Percentiles rank a stretch among this genome's conserved stretches.
These are phyloP conservation scores for Ichneumon xanthorius DNA, from an alignment of 2,888 invertebrate species.

Conservation along the genomic window DNA sequence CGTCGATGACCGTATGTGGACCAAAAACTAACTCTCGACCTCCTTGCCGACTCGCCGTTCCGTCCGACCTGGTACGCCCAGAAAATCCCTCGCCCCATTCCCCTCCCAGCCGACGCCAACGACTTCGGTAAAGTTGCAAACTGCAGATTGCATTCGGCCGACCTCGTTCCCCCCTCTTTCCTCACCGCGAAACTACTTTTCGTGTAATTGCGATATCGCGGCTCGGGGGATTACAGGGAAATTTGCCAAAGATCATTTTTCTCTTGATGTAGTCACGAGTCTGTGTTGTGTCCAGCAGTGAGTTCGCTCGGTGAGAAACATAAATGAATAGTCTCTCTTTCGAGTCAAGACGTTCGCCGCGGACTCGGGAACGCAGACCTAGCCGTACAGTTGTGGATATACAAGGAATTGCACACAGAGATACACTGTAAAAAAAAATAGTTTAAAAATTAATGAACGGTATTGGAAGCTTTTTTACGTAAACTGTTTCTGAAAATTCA, in stretches of 20 bases:
- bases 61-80: slow-evolving; percentile 42
- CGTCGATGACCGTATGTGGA: slow-evolving; percentile 58
- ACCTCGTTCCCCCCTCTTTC: slow-evolving; percentile 41
- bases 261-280: background rate
- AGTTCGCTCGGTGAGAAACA: background rate
- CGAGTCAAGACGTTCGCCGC: background rate
- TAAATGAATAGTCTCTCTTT: background rate
- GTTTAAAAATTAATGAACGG: too few species aligned
- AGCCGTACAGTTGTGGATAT: too few species aligned
- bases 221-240: background rate
- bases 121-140: slow-evolving; percentile 75
- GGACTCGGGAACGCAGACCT: too few species aligned
- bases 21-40: slow-evolving; percentile 53
- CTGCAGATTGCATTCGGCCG: slow-evolving; percentile 72
- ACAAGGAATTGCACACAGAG: too few species aligned
- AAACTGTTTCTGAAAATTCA: too few species aligned
- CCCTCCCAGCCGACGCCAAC: slow-evolving; percentile 59
- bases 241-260: slow-evolving; percentile 6
- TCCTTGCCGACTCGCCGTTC: slow-evolving; percentile 35
- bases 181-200: slow-evolving; percentile 28
- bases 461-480: too few species aligned
- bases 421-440: too few species aligned
- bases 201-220: slow-evolving; percentile 58
- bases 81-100: slow-evolving; percentile 39
- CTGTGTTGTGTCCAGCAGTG: background rate